A percentile compares a stretch with the other conserved stretches of the same genome.
These are phyloP conservation scores for Pituophis catenifer DNA, from an alignment of 2,113 vertebrate species.

Conservation along the genomic window DNA sequence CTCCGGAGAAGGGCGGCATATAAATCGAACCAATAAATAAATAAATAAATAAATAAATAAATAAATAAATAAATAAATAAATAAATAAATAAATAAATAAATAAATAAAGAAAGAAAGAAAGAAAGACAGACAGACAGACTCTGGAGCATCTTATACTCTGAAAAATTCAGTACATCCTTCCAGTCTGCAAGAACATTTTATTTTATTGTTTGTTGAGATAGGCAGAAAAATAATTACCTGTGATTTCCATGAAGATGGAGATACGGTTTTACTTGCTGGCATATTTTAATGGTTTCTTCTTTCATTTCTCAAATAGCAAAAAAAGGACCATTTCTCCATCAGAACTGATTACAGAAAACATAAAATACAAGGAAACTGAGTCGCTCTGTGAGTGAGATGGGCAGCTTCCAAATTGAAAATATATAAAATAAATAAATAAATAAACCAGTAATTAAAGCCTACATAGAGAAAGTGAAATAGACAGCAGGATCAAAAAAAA, in stretches of 20 bases:
- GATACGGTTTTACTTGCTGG: neutral
- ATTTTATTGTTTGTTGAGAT: neutral
- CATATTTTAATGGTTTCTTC: neutral
- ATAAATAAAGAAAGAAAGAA: too few species aligned
- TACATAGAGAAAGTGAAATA: neutral
- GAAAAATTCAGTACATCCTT: neutral
- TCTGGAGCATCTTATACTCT: too few species aligned
- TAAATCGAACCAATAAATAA: too few species aligned
- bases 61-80: too few species aligned
- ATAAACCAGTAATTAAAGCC: neutral
- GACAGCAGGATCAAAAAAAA: neutral
- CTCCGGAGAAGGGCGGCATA: too few species aligned
- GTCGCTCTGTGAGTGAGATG: neutral
- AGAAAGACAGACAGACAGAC: too few species aligned
- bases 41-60: too few species aligned
- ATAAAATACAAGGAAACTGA: neutral
- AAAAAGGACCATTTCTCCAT: neutral
- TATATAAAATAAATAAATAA: neutral
- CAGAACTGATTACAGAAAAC: neutral
- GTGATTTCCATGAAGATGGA: neutral
- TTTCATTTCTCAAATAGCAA: neutral
- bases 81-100: too few species aligned
- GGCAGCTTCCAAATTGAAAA: neutral
- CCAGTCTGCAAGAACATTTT: neutral
- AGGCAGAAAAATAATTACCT: neutral